Evolutionary conservation across 2,888 invertebrate species (phyloP).

Genomic region (Trichopoda pennipes): DNA sequence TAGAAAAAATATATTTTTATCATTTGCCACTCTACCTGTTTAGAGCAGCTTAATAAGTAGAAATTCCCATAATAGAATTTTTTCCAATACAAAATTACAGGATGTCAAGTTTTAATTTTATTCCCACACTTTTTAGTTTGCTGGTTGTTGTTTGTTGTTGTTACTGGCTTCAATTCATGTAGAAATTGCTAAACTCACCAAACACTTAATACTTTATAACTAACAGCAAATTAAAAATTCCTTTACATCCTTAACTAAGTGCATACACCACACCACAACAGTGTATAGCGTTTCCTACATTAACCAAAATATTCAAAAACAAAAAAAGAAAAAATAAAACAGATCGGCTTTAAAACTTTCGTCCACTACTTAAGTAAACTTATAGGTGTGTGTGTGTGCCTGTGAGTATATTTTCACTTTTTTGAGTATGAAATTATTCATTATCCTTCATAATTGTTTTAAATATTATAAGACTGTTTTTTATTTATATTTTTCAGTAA

Average conservation of each 20-base stretch:
- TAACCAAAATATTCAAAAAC: not conserved
- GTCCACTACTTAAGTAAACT: slow-evolving; percentile 20
- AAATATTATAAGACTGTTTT: not conserved
- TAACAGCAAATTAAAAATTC: slow-evolving; percentile 57
- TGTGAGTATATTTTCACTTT: slow-evolving; percentile 17
- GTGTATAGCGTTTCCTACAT: not conserved
- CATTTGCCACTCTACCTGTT: not conserved
- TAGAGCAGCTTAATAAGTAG: not conserved
- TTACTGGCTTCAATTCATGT: slow-evolving; percentile 8
- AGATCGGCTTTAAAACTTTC: slow-evolving; percentile 41
- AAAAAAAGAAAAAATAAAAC: no score
- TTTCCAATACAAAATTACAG: slow-evolving; percentile 40
- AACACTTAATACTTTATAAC: slow-evolving; percentile 54
- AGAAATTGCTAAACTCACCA: slow-evolving; percentile 30
- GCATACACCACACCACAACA: slow-evolving; percentile 4
- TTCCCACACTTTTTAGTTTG: slow-evolving; percentile 60
- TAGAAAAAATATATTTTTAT: not conserved
- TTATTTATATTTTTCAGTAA: slow-evolving; percentile 1
- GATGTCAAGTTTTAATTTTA: slow-evolving; percentile 51
- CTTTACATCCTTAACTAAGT: slow-evolving; percentile 54
- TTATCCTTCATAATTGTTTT: slow-evolving; percentile 61
- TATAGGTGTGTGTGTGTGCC: slow-evolving; percentile 41
- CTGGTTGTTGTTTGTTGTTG: not conserved
- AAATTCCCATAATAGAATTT: slow-evolving; percentile 36
- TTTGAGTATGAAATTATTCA: slow-evolving; percentile 44